These are phyloP conservation scores for Labeo catla DNA, from an alignment of 2,113 vertebrate species.

Conservation along the genomic window DNA sequence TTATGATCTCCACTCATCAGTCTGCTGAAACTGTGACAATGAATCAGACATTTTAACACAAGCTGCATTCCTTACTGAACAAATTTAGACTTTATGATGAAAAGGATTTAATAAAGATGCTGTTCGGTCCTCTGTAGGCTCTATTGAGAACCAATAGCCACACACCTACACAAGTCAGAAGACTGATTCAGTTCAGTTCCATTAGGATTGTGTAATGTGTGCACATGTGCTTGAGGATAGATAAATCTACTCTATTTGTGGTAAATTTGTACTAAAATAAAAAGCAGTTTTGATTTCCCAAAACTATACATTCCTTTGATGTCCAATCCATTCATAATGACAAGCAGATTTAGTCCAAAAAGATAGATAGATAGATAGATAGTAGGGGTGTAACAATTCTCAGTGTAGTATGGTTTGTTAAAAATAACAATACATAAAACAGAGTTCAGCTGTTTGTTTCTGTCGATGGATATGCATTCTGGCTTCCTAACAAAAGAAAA, in stretches of 20 bases:
- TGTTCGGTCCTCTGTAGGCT: neutral
- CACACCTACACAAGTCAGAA: slow-evolving; percentile 32
- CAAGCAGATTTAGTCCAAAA: neutral
- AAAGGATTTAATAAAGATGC: neutral
- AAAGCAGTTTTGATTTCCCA: neutral
- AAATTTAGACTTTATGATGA: neutral
- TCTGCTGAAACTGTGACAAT: slow-evolving; percentile 9
- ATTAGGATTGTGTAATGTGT: slow-evolving; percentile 19
- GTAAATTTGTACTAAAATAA: neutral
- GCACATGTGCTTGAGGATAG: slow-evolving; percentile 7
- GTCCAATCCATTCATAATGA: neutral
- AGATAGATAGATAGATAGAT: slow-evolving; percentile 17
- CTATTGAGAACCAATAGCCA: neutral
- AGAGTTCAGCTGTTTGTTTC: no score
- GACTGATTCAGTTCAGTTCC: slow-evolving; percentile 16
- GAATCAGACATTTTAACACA: neutral
- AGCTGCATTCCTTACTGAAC: neutral
- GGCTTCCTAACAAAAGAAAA: no score
- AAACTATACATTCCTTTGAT: neutral
- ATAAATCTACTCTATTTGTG: neutral
- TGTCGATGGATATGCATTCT: no score
- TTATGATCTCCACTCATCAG: slow-evolving; percentile 21
- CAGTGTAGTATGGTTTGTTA: no score
- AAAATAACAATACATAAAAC: no score
- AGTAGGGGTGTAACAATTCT: no score